A percentile compares a stretch with the other conserved stretches of the same genome.
Conservation (phyloP, 2,113 vertebrate species). For the Phycodurus eques region DNA sequence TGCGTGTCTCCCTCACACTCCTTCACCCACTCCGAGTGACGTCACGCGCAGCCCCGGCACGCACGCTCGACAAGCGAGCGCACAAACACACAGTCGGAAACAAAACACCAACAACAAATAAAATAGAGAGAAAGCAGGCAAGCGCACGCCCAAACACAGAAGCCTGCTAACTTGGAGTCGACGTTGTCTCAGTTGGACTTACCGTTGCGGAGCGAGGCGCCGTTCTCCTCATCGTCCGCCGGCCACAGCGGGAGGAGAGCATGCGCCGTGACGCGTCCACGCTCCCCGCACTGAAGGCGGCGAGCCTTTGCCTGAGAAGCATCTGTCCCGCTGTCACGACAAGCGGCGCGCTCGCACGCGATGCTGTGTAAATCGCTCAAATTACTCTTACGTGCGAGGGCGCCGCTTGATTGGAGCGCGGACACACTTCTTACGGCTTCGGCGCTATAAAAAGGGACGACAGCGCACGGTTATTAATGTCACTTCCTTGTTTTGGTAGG, state of each 20-base stretch:
- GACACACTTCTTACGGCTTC: too few relatives aligned
- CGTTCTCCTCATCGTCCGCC: slow-evolving; percentile 48
- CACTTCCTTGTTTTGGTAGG: not conserved
- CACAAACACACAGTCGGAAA: slow-evolving; percentile 13
- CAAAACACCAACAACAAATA: not conserved
- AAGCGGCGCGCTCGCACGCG: slow-evolving; percentile 66
- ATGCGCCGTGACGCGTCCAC: slow-evolving; percentile 58
- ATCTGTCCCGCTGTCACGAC: slow-evolving; percentile 71
- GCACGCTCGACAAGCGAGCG: slow-evolving; percentile 18
- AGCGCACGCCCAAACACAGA: not conserved
- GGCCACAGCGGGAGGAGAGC: slow-evolving; percentile 31
- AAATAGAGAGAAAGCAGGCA: too few relatives aligned
- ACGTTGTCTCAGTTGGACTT: slow-evolving; percentile 26
- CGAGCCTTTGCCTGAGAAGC: slow-evolving; percentile 67
- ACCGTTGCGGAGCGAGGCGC: slow-evolving; percentile 53
- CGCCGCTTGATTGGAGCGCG: slow-evolving; percentile 17
- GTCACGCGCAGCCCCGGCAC: slow-evolving; percentile 62
- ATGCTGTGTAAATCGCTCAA: slow-evolving; percentile 60
- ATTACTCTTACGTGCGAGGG: slow-evolving; percentile 44
- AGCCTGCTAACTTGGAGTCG: slow-evolving; percentile 1
- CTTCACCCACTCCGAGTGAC: slow-evolving; percentile 57
- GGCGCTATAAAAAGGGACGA: not conserved
- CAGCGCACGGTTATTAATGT: too few relatives aligned
- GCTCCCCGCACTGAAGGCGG: slow-evolving; percentile 65
- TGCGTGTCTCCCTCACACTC: slow-evolving; percentile 57